Evolutionary conservation across 2,888 invertebrate species (phyloP), one percentile per base, ranked within the genome.

Genomic region (Oasisia sp.): DNA sequence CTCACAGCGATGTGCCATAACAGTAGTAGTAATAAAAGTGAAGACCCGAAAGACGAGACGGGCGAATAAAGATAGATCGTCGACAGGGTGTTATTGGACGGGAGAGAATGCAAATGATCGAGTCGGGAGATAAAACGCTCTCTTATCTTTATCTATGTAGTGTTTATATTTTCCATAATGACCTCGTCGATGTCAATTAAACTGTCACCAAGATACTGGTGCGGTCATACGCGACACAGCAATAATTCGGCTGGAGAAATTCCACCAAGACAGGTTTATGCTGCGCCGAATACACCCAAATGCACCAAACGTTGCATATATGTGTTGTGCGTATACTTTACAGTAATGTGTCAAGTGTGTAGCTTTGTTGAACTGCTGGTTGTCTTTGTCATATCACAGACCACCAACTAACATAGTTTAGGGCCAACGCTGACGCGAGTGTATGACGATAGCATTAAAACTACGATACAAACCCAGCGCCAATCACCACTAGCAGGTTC

Each of bases 121-220:
- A 19, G 27, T 27, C 74, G 7, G 74, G 0, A 74, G 74, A 74
- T 74, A 74, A 74, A 27, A 74, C 74, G 14, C 74, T n/a, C 27
- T 74, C 58, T 27, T 74, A 74, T 74, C 74, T 74, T 74, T 74
- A 74, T 74, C 74, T 19, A 27, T 27, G 74, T 7, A 74, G 74
- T 74, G 74, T 74, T 74, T 74, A 74, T 74, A 74, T 74, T 27
- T 74, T 74, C 74, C 27, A 74, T 74, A 74, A 74, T 74, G 74
- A 74, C 74, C 74, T 74, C 74, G 74, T 74, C 74, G 27, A 19
- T 74, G 74, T 74, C 74, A 74, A 74, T 74, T 19, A 74, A 74
- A 27, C 74, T 74, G 74, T 74, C 74, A 74, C 74, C 74, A 74
- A 74, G 74, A 74, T 74, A n/a, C 74, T 74, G 74, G 74, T 19